These are phyloP conservation scores for Florisuga fusca DNA, from an alignment of 2,797 vertebrate genomes.

Conservation along the genomic window DNA sequence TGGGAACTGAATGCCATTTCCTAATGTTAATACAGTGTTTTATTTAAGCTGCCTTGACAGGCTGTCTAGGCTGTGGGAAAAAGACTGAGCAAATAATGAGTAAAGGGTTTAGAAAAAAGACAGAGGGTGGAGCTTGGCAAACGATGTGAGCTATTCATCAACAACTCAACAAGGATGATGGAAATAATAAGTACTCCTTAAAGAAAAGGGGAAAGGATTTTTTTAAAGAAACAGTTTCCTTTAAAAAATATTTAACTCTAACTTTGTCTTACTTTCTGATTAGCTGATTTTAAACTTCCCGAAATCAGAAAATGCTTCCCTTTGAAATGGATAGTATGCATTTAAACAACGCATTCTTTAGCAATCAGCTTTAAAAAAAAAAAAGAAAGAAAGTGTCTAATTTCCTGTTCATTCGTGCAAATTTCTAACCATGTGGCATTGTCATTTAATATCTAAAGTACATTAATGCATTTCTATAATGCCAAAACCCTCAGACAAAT, in stretches of 20 bases:
- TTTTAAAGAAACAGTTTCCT: slow-evolving; percentile 76
- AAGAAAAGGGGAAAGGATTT: slow-evolving; percentile 67
- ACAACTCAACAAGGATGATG: slow-evolving; percentile 79
- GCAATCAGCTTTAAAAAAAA: slow-evolving; percentile 67
- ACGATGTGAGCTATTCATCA: slow-evolving; percentile 84
- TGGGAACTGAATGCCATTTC: slow-evolving; percentile 94
- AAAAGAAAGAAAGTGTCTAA: slow-evolving; percentile 74
- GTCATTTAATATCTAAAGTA: slow-evolving; percentile 79
- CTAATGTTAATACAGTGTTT: slow-evolving; percentile 93
- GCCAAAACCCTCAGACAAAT: slow-evolving; percentile 67
- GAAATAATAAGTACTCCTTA: slow-evolving; percentile 80
- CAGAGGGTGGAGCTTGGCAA: slow-evolving; percentile 84
- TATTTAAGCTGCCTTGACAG: slow-evolving; percentile 92
- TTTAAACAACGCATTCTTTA: slow-evolving; percentile 72
- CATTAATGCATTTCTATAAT: slow-evolving; percentile 73
- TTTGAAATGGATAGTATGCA: slow-evolving; percentile 77
- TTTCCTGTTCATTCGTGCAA: slow-evolving; percentile 76
- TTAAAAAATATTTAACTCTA: slow-evolving; percentile 67
- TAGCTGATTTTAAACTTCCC: slow-evolving; percentile 78
- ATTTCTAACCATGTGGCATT: slow-evolving; percentile 76
- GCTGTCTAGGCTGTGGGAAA: slow-evolving; percentile 92
- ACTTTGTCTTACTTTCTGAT: slow-evolving; percentile 66
- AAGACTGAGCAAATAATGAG: slow-evolving; percentile 85
- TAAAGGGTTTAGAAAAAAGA: slow-evolving; percentile 82
- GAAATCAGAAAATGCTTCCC: slow-evolving; percentile 59